Evolutionary conservation across 1,140 invertebrate genomes (phyloP), one percentile per base, ranked within the genome.

Genomic region (Wasmannia auropunctata): DNA sequence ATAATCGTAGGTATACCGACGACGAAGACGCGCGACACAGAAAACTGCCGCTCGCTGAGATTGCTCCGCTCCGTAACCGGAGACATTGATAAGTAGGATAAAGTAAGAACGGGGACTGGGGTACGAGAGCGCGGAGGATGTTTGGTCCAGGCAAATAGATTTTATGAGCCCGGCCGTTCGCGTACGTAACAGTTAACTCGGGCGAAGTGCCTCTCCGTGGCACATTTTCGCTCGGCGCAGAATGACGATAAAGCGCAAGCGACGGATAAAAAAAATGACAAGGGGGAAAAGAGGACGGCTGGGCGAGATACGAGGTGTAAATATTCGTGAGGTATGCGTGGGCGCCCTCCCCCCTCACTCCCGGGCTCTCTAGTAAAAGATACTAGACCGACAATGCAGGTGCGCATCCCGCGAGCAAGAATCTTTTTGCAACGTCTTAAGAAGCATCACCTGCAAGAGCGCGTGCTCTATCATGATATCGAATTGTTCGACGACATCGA

Each of bases 51-150:
- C 77, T 70, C 65, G 65, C 34, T 34, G 49, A 81, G 65, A 81
- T 81, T 56, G 65, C 77, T 37, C 62, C 10, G 63, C 77, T 81
- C n/a, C 77, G 77, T 81, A 83, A 83, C 79, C 65, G 37, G 34
- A n/a, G 79, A 72, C 51, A 58, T 43, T 83, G 79, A 83, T 83
- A 83, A 83, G 79, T 83, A 83, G 79, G 40, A 83, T 83, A 46
- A n/a, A 65, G 46, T 67, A 67, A 67, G 31, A 79, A 79, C 58
- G 31, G 37, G 31, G 46, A 67, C 34, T 80, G 40, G 60, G 49
- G 6, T 56, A 67, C 25, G 46, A 85, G 62, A 43, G 28, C 74
- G 28, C 25, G 51, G 37, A 83, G 83, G 75, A 85, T 85, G 83
- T 85, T 85, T 79, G 58, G 37, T 63, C 28, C 62, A 46, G 10